These are phyloP conservation scores for Pipistrellus pygmaeus DNA, from an alignment of 2,797 vertebrate species.

Conservation along the genomic window DNA sequence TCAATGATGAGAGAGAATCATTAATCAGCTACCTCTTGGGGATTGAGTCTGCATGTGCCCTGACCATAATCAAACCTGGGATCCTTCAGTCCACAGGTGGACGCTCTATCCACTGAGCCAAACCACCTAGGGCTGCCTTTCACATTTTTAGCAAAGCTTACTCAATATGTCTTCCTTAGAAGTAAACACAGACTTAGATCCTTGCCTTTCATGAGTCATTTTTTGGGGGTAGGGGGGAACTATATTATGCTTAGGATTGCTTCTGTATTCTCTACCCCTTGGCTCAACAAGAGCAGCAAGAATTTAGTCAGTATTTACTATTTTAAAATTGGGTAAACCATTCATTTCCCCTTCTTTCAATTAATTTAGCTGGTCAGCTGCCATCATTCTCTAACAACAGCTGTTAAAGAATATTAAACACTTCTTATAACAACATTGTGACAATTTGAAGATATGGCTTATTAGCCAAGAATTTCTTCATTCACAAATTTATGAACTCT, in stretches of 20 bases:
- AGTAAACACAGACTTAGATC: neutral
- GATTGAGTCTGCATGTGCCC: too few relatives aligned
- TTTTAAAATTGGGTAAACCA: neutral
- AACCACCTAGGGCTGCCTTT: neutral
- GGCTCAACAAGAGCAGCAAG: neutral
- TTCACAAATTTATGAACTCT: neutral
- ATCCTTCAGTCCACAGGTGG: too few relatives aligned
- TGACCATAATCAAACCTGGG: too few relatives aligned
- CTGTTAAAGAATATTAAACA: neutral
- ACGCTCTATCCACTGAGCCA: too few relatives aligned
- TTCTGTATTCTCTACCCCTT: neutral
- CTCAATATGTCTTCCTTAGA: neutral
- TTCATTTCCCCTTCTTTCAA: neutral
- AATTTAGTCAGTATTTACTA: neutral
- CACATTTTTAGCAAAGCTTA: neutral
- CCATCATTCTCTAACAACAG: neutral
- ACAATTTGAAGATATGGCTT: neutral
- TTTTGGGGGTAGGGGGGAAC: neutral
- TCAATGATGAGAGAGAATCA: too few relatives aligned
- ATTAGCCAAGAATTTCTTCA: neutral
- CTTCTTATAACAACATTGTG: neutral
- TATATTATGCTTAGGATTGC: neutral
- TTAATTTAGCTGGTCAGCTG: neutral
- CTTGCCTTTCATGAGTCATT: neutral
- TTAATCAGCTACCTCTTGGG: too few relatives aligned